Base-by-base conservation (phyloP, 2,888 invertebrate genomes). In the Habrosyne pyritoides region DNA sequence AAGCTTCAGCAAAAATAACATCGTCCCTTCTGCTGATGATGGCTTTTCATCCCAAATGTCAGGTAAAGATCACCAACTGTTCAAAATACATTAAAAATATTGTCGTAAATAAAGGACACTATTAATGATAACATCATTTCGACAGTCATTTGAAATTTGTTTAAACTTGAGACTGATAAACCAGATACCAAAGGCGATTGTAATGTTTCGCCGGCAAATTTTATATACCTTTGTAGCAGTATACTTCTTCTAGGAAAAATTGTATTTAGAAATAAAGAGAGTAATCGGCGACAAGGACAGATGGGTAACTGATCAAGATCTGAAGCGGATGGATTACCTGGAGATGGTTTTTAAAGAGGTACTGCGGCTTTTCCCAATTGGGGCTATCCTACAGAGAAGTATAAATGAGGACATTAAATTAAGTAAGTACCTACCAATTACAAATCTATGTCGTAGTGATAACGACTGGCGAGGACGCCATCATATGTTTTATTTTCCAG, bases 291-390 rank as follows among this genome's bases (percentile, higher is more conserved):
- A 81, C 3, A 59, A 75, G 2, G 80, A 84, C 28, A 67, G 77
- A 48, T 60, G 72, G 10, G 69, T 90, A 2, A 79, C 82, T 0
- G 81, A 84, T 10, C 77, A 83, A 0, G 86, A 90, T 54, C 57
- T 91, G 0, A 89, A 80, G 51, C 68, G 59, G 21, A 89, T 91
- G 91, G 79, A 84, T 0, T 91, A 91, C 55, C 58, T 91, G 7
- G 91, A 91, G 2, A 87, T 87, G 87, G 84, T 78, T 5, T 88
- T 88, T 59, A 88, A 85, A 60, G 91, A 91, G 61, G 77, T 85
- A 0, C 22, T 91, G 2, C 67, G 91, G 0, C 67, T 91, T 36
- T 91, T 83, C 54, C 91, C 91, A 0, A 89, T 89, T 5, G 91
- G 85, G 2, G 86, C 84, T 1, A 69, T 83, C 56, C 55, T 91